Base-by-base conservation (phyloP, 2,888 invertebrate species). In the Drosophila infuscata region DNA sequence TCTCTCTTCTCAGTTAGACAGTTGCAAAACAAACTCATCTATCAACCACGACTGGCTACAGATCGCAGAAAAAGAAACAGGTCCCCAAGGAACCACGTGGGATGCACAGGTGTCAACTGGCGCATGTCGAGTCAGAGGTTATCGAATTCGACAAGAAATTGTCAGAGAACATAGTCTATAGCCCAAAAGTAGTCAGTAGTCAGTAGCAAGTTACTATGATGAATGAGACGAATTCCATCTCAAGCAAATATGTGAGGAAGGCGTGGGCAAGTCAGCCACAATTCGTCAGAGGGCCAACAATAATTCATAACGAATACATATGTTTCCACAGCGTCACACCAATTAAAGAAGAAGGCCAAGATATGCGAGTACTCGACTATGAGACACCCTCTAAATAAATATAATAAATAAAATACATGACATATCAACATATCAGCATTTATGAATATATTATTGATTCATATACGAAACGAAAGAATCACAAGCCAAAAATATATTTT, bases 11-110 rank as follows among this genome's bases (percentile, higher is more conserved):
- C 41, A 43, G 25, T 32, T 59, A 70, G 61, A 48, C 74, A 70
- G 36, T 43, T 63, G 63, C 57, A 64, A 72, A 76, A 67, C 54
- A 73, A 62, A 59, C 69, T 68, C 79, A 72, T 81, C 66, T 62
- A 83, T 87, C 89, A 89, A 66, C 48, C 20, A 69, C 65, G 65
- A 53, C 30, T 67, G 46, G 67, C 53, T 69, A 20, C 30, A 71
- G 68, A 67, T 54, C 62, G 29, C n/a, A 25, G 52, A 48, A 51
- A 32, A n/a, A 30, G 12, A 6, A 5, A 20, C 7, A 25, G 25
- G 25, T 8, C 15, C 17, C 11, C 25, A 38, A 43, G 11, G 25
- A 32, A 20, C 32, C 67, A 59, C 56, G 63, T 20, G 5, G 20
- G 29, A 43, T 17, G 38, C 62, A 64, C 85, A 85, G 85, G 74